A percentile compares a stretch with the other conserved stretches of the same genome.
These are phyloP conservation scores for Ectobius pallidus DNA, from an alignment of 2,888 invertebrate species.

Conservation along the genomic window DNA sequence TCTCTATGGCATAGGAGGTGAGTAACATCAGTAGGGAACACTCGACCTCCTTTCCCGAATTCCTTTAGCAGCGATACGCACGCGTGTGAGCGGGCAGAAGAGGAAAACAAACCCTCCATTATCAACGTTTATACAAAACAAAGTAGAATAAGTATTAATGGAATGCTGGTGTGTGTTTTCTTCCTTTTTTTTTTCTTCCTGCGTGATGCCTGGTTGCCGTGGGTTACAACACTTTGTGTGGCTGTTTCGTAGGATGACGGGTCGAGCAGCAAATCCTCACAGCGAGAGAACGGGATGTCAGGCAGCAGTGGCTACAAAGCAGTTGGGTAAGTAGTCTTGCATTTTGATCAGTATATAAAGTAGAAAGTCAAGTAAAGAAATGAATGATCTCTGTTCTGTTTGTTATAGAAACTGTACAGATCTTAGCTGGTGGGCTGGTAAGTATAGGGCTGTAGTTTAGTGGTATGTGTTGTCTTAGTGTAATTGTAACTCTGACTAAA, in stretches of 20 bases:
- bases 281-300: slow-evolving; percentile 60
- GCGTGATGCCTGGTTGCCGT: slow-evolving; percentile 44
- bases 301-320: slow-evolving; percentile 60
- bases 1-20: slow-evolving; percentile 36
- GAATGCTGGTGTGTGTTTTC: slow-evolving; percentile 53
- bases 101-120: slow-evolving; percentile 30
- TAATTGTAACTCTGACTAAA: no score
- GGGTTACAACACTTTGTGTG: slow-evolving; percentile 48
- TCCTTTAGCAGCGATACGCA: slow-evolving; percentile 22
- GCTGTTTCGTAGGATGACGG: slow-evolving; percentile 61
- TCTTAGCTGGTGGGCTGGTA: slow-evolving; percentile 40
- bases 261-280: slow-evolving; percentile 46
- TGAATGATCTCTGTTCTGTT: slow-evolving; percentile 41
- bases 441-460: slow-evolving; percentile 32
- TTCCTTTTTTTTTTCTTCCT: slow-evolving; percentile 53
- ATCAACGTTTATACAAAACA: slow-evolving; percentile 9
- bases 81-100: slow-evolving; percentile 19
- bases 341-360: neutral
- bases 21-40: slow-evolving; percentile 36
- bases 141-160: slow-evolving; percentile 52
- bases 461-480: no score
- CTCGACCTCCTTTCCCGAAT: neutral
- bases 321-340: slow-evolving; percentile 64
- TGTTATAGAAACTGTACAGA: slow-evolving; percentile 43
- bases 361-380: neutral